Evolutionary conservation across 2,797 vertebrate genomes (phyloP).

Genomic region (Bovichtus diacanthus): DNA sequence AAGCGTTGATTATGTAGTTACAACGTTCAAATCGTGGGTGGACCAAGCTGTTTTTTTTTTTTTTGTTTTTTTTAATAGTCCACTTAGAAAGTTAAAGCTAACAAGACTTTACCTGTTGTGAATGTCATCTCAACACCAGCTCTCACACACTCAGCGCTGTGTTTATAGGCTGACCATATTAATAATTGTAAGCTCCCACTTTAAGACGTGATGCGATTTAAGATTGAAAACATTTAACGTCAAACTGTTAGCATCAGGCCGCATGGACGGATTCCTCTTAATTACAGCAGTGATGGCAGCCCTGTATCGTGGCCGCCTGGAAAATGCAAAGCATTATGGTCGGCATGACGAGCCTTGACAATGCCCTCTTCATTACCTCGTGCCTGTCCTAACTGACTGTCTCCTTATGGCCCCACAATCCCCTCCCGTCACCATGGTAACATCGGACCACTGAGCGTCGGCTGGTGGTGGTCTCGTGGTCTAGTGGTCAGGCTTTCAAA

Average conservation of each 20-base stretch:
- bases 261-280: not conserved
- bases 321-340: conserved; percentile 55
- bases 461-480: too few relatives aligned
- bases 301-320: not conserved
- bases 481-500: too few relatives aligned
- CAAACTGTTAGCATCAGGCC: not conserved
- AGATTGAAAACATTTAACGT: not conserved
- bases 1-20: too few relatives aligned
- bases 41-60: too few relatives aligned
- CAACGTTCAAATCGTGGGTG: too few relatives aligned
- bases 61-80: too few relatives aligned
- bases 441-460: not conserved
- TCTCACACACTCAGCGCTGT: not conserved
- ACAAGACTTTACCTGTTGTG: not conserved
- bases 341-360: conserved; percentile 45
- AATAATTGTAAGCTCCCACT: not conserved
- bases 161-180: not conserved
- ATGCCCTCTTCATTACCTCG: conserved; percentile 63
- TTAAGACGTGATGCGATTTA: not conserved
- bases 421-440: conserved; percentile 7
- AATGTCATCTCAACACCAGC: not conserved
- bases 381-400: conserved; percentile 50
- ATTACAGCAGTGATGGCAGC: conserved; percentile 4
- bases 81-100: not conserved
- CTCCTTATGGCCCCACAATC: conserved; percentile 63